phyloP scores from a whole-genome alignment of 2,113 vertebrate species.

The Halichoeres trimaculatus region DNA sequence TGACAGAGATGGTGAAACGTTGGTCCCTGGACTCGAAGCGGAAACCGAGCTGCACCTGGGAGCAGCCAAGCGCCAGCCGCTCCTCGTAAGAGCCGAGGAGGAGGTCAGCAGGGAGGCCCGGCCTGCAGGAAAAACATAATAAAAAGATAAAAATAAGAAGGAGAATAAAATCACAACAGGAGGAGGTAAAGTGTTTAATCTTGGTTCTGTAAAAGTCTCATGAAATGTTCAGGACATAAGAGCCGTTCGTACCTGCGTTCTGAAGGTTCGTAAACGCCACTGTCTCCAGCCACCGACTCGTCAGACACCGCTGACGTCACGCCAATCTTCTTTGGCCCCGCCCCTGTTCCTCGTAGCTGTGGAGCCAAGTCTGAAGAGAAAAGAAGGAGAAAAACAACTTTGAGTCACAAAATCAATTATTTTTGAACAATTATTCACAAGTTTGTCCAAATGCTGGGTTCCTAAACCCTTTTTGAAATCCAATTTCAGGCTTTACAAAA shows the following conservation, averaged over 20 bases:
- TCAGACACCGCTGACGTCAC: conserved; percentile 96
- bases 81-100: conserved; percentile 84
- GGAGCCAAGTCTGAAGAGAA: conserved; percentile 53
- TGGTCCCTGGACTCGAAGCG: conserved; percentile 92
- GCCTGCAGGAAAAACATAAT: conserved; percentile 56
- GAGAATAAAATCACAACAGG: too few species aligned
- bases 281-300: conserved; percentile 96
- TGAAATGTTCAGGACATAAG: neutral
- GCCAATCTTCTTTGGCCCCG: conserved; percentile 85
- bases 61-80: conserved; percentile 77
- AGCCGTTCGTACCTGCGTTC: conserved; percentile 86
- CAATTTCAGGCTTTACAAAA: too few species aligned
- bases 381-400: neutral
- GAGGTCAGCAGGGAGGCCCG: conserved; percentile 72
- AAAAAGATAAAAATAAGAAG: too few species aligned
- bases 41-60: conserved; percentile 92
- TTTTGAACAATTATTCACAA: too few species aligned
- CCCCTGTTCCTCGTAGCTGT: conserved; percentile 72
- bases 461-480: too few species aligned
- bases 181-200: too few species aligned
- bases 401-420: too few species aligned
- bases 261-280: conserved; percentile 93
- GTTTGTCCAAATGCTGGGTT: too few species aligned
- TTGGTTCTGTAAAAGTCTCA: too few species aligned
- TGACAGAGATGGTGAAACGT: conserved; percentile 90